Evolutionary conservation across 2,888 invertebrate species (phyloP).

Genomic region (Drosophila mettleri): DNA sequence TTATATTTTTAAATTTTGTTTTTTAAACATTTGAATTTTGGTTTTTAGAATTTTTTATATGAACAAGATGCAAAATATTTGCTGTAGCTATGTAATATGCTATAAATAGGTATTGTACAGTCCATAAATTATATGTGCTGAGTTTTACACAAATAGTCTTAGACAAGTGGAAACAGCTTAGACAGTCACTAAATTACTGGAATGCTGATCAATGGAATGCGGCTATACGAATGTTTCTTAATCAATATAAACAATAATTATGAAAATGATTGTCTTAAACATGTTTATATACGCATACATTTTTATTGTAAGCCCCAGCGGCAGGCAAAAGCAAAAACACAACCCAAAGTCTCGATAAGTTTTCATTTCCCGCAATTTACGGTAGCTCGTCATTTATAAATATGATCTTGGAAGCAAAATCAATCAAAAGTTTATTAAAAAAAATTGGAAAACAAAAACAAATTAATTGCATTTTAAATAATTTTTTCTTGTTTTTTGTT

Average conservation of each 20-base stretch:
- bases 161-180: neutral
- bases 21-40: too few relatives aligned
- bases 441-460: neutral
- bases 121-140: neutral
- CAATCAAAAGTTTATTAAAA: slow-evolving; percentile 50
- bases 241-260: neutral
- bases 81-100: neutral
- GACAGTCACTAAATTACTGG: neutral
- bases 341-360: neutral
- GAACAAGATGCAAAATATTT: too few relatives aligned
- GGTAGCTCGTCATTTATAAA: slow-evolving; percentile 7
- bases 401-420: slow-evolving; percentile 30
- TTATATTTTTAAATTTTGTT: too few relatives aligned
- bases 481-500: slow-evolving; percentile 18
- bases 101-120: neutral
- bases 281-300: slow-evolving; percentile 10
- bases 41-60: too few relatives aligned
- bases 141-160: neutral
- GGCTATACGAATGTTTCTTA: neutral
- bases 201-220: slow-evolving; percentile 5
- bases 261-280: neutral
- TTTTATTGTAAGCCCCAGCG: neutral
- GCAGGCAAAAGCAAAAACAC: neutral
- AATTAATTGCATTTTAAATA: slow-evolving; percentile 45
- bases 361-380: slow-evolving; percentile 8